Evolutionary conservation across 2,888 invertebrate genomes (phyloP).

Genomic region (Chironomus tentans): DNA sequence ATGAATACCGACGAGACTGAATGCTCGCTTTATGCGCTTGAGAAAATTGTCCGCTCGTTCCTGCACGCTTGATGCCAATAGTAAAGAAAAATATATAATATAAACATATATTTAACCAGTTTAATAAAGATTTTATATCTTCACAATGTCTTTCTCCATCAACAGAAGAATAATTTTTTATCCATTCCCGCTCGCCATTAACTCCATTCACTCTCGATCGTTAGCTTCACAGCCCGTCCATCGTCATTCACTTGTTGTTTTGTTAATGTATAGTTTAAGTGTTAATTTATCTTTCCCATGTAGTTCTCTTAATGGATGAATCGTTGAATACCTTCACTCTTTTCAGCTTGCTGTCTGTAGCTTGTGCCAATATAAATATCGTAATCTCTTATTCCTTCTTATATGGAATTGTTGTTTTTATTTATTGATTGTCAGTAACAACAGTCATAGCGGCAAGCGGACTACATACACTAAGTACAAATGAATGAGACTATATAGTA

Average conservation of each 20-base stretch:
- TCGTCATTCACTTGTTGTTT: not conserved
- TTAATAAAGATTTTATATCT: constrained; percentile 26
- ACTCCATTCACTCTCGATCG: not conserved
- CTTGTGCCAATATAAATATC: constrained; percentile 10
- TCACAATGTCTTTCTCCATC: not conserved
- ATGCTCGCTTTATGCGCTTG: constrained; percentile 5
- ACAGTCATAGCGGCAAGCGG: not conserved
- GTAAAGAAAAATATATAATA: too few relatives aligned
- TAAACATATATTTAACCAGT: not conserved
- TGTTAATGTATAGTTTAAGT: constrained; percentile 9
- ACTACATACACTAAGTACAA: not conserved
- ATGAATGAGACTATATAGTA: not conserved
- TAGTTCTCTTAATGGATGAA: constrained; percentile 8
- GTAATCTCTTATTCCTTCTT: not conserved
- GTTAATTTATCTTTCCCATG: constrained; percentile 20
- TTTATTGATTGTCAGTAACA: not conserved
- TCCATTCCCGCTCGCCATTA: not conserved
- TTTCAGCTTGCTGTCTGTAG: not conserved
- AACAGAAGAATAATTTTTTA: not conserved
- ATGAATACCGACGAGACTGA: not conserved
- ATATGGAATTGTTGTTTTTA: not conserved
- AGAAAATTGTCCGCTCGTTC: not conserved
- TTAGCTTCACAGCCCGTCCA: not conserved
- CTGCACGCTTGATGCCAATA: not conserved
- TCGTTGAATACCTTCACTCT: not conserved